phyloP scores from a whole-genome alignment of 2,113 vertebrate species.

The Scortum barcoo region DNA sequence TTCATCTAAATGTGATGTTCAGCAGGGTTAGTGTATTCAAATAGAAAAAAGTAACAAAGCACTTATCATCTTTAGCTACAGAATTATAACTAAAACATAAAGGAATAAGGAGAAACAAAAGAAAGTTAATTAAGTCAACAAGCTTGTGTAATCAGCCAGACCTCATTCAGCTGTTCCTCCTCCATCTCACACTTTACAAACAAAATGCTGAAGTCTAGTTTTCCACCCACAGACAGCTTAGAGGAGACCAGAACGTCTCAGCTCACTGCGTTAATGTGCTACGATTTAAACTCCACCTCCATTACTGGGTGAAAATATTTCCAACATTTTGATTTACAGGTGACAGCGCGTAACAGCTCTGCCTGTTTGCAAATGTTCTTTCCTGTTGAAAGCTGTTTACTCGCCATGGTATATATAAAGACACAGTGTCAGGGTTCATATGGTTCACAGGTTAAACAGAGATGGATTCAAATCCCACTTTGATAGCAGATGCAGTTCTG shows the following conservation, averaged over 20 bases:
- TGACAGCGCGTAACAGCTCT: neutral
- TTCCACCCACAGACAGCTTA: slow-evolving; percentile 12
- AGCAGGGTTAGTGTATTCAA: neutral
- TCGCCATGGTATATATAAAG: neutral
- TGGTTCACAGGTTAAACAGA: neutral
- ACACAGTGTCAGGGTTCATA: neutral
- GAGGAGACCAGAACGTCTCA: neutral
- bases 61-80: neutral
- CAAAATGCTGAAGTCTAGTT: neutral
- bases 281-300: neutral
- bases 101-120: neutral
- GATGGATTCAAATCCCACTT: no score
- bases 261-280: neutral
- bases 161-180: slow-evolving; percentile 6
- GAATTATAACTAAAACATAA: neutral
- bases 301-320: no score
- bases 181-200: slow-evolving; percentile 12
- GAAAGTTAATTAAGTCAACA: neutral
- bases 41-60: neutral
- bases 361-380: neutral
- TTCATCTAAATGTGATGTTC: neutral
- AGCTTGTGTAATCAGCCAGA: neutral
- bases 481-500: neutral
- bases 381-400: neutral
- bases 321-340: neutral